Conservation (phyloP, 1,140 invertebrate genomes). For the Acromyrmex heyeri region DNA sequence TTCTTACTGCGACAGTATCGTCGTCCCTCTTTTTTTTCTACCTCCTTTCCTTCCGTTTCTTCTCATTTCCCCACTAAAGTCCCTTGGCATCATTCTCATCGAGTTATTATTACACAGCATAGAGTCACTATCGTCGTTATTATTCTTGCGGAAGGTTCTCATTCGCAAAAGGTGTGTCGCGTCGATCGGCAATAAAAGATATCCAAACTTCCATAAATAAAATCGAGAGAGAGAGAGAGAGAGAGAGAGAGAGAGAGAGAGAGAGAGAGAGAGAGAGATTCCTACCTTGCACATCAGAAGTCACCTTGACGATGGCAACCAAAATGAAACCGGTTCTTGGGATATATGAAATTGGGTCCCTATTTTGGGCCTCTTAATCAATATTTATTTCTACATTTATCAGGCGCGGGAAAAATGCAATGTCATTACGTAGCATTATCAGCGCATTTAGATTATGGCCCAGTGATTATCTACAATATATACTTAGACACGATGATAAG, state of each 20-base stretch:
- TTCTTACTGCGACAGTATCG: conserved; percentile 40
- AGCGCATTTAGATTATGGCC: conserved; percentile 13
- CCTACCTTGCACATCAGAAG: conserved; percentile 66
- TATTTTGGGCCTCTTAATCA: conserved; percentile 61
- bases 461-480: conserved; percentile 38
- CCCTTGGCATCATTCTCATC: conserved; percentile 75
- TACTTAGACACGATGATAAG: conserved; percentile 16
- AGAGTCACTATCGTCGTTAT: conserved; percentile 79
- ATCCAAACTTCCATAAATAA: conserved; percentile 45
- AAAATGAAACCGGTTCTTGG: conserved; percentile 74
- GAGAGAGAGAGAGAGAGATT: background rate
- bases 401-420: conserved; percentile 34
- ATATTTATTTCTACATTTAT: conserved; percentile 72
- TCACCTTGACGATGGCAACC: conserved; percentile 71
- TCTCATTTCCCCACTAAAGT: conserved; percentile 64
- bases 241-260: background rate
- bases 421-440: conserved; percentile 42
- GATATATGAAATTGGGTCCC: conserved; percentile 65
- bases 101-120: conserved; percentile 80
- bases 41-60: conserved; percentile 60
- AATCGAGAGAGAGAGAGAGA: conserved; percentile 4
- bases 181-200: conserved; percentile 79
- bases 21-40: conserved; percentile 18
- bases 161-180: conserved; percentile 72
- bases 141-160: conserved; percentile 75